phyloP scores from a whole-genome alignment of 2,113 vertebrate genomes.

The Sphyrna mokarran region DNA sequence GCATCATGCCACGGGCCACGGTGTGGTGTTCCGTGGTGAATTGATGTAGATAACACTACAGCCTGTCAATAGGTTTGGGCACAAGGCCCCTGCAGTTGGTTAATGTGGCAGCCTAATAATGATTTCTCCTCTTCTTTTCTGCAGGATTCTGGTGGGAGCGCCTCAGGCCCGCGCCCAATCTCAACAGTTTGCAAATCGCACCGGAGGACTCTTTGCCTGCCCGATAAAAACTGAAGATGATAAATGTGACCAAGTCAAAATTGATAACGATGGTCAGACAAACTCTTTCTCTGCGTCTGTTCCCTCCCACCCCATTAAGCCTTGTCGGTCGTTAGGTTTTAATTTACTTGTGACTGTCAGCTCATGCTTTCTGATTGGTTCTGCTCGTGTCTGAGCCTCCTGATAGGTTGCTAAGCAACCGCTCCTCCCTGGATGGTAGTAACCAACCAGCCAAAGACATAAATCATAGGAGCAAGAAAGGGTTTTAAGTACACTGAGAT shows the following conservation, averaged over 20 bases:
- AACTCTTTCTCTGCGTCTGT: too few relatives aligned
- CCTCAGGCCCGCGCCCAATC: conserved; percentile 71
- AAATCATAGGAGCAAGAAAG: neutral
- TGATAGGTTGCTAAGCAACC: neutral
- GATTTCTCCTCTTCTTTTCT: neutral
- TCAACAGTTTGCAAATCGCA: conserved; percentile 61
- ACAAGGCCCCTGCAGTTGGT: neutral
- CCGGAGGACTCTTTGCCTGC: conserved; percentile 80
- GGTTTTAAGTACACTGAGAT: neutral
- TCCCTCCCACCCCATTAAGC: too few relatives aligned
- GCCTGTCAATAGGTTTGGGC: neutral
- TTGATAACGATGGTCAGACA: conserved; percentile 69
- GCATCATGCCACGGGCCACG: too few relatives aligned
- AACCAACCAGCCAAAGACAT: neutral
- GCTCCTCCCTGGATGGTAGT: neutral
- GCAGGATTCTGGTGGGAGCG: conserved; percentile 82
- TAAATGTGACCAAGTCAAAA: conserved; percentile 78
- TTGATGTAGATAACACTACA: neutral
- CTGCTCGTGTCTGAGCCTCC: neutral
- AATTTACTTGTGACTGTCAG: neutral
- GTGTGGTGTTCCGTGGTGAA: too few relatives aligned
- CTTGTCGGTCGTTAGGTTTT: neutral
- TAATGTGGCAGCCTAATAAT: neutral
- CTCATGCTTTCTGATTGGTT: neutral
- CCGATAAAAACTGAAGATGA: conserved; percentile 71